These are phyloP conservation scores for Pelmatolapia mariae DNA, from an alignment of 2,113 vertebrate genomes.

Conservation along the genomic window DNA sequence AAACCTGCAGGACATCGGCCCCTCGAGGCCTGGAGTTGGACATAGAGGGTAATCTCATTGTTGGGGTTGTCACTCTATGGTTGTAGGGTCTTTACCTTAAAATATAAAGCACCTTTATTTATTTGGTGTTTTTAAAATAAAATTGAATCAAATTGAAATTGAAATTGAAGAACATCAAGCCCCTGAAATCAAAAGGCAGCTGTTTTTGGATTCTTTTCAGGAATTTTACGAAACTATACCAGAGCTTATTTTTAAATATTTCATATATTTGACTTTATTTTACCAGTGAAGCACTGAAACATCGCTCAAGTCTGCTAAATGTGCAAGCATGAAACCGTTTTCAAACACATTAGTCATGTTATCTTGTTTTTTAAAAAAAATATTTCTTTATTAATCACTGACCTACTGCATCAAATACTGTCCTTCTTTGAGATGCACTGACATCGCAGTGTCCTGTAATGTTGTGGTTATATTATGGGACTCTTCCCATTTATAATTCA, in stretches of 20 bases:
- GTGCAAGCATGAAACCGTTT: neutral
- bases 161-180: neutral
- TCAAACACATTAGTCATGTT: neutral
- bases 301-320: neutral
- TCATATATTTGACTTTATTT: neutral
- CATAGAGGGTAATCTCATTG: neutral
- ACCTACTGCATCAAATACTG: neutral
- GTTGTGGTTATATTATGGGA: neutral
- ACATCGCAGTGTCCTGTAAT: neutral
- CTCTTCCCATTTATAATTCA: neutral
- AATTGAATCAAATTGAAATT: neutral
- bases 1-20: neutral
- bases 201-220: neutral
- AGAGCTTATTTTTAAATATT: neutral
- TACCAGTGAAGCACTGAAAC: neutral
- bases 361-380: neutral
- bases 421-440: neutral
- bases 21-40: neutral
- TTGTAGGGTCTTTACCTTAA: neutral
- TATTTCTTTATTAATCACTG: neutral
- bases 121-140: neutral
- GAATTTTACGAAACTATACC: neutral
- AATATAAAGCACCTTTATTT: neutral
- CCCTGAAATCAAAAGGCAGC: neutral
- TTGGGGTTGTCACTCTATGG: neutral